A percentile compares a stretch with the other conserved stretches of the same genome.
Evolutionary conservation across 2,888 invertebrate genomes (phyloP).

Genomic region (Bombylius major): DNA sequence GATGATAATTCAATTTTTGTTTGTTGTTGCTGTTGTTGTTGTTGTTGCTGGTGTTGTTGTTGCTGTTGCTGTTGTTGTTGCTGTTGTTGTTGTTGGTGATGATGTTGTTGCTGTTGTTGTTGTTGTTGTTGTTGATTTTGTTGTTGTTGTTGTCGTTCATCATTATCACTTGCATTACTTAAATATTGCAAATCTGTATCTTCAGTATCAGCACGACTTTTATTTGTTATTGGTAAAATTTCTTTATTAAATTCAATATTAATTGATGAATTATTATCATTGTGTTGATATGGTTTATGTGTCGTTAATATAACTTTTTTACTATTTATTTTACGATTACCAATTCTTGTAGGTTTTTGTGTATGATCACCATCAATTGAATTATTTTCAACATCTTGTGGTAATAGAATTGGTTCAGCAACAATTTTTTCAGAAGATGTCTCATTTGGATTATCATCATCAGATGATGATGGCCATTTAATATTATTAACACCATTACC

Average conservation of each 20-base stretch:
- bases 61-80: background rate
- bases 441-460: constrained; percentile 12
- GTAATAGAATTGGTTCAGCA: constrained; percentile 21
- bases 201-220: constrained; percentile 20
- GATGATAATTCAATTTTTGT: background rate
- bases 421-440: constrained; percentile 27
- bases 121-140: no score
- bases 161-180: constrained; percentile 13
- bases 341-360: background rate
- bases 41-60: background rate
- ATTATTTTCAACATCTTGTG: constrained; percentile 34
- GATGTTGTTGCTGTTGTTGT: background rate
- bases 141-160: background rate
- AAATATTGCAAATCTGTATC: constrained; percentile 28
- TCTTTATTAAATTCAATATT: constrained; percentile 19
- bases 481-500: background rate
- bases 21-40: background rate
- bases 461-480: constrained; percentile 5
- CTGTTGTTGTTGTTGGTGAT: background rate
- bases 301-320: background rate
- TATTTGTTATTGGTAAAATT: constrained; percentile 24
- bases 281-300: constrained; percentile 13
- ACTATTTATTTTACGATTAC: background rate
- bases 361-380: constrained; percentile 25
- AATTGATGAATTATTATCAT: constrained; percentile 17